Conservation (phyloP, 2,797 vertebrate genomes). For the Nothura maculosa region DNA sequence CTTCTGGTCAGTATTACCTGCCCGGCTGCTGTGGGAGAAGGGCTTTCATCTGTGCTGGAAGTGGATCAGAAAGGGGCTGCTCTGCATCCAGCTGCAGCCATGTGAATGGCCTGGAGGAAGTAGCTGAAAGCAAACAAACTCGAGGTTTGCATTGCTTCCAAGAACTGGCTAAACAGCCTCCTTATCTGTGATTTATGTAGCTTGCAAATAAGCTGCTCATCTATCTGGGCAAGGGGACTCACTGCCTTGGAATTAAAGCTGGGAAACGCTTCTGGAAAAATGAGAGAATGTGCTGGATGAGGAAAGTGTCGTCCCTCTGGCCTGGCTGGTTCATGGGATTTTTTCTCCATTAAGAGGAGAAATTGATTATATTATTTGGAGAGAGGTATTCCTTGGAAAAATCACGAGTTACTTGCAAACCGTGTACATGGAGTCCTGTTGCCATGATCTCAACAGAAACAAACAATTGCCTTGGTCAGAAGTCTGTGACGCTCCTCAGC, state of each 20-base stretch:
- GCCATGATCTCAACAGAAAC: slow-evolving; percentile 38
- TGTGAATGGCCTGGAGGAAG: neutral
- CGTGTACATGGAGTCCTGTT: neutral
- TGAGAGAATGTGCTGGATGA: slow-evolving; percentile 17
- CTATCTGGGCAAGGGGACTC: neutral
- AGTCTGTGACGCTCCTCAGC: neutral
- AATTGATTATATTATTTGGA: slow-evolving; percentile 22
- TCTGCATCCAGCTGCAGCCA: neutral
- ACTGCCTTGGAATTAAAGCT: slow-evolving; percentile 11
- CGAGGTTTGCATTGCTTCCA: neutral
- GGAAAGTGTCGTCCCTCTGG: neutral
- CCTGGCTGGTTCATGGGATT: neutral
- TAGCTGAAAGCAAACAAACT: neutral
- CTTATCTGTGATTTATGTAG: slow-evolving; percentile 44
- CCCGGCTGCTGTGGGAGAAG: neutral
- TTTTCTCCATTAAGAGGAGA: neutral
- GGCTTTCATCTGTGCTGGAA: neutral
- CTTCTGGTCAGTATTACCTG: neutral
- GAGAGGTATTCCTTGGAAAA: slow-evolving; percentile 28
- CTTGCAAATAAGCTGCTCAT: neutral
- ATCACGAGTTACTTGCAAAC: neutral
- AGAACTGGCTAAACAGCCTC: neutral
- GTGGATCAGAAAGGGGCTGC: neutral
- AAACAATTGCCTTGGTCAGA: slow-evolving; percentile 3
- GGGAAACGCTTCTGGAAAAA: slow-evolving; percentile 51